A percentile compares a stretch with the other conserved stretches of the same genome.
phyloP scores from a whole-genome alignment of 2,888 invertebrate genomes.

The Autographa gamma region DNA sequence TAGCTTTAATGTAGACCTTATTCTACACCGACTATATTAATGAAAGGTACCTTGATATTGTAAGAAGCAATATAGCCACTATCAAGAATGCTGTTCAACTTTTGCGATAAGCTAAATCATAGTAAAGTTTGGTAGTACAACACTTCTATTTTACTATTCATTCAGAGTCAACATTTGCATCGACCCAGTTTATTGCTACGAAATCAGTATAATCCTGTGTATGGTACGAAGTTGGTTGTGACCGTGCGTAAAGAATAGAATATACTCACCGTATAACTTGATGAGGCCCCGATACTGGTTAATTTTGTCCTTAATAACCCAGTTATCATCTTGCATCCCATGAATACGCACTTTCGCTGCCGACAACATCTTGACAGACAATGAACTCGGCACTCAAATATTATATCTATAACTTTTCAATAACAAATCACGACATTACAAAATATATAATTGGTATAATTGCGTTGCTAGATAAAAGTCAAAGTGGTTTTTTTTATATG shows the following conservation, averaged over 20 bases:
- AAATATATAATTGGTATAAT: conserved; percentile 26
- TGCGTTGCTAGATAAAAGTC: neutral
- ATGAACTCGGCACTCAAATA: conserved; percentile 31
- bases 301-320: conserved; percentile 91
- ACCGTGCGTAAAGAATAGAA: neutral
- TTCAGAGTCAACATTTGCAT: too few species aligned
- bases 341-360: conserved; percentile 89
- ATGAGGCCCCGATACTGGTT: conserved; percentile 91
- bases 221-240: too few species aligned
- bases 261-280: conserved; percentile 89
- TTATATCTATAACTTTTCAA: neutral
- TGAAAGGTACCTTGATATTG: neutral
- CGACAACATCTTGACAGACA: conserved; percentile 80
- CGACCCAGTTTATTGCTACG: too few species aligned
- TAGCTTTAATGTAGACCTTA: too few species aligned
- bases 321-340: conserved; percentile 90
- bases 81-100: too few species aligned
- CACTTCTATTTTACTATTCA: too few species aligned
- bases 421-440: conserved; percentile 17
- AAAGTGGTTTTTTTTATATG: neutral
- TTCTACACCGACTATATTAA: too few species aligned
- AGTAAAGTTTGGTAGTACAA: too few species aligned
- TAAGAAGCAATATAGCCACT: neutral
- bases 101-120: too few species aligned
- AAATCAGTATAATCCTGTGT: too few species aligned